Conservation (phyloP, 2,888 invertebrate species). For the Glaucopsyche alexis region DNA sequence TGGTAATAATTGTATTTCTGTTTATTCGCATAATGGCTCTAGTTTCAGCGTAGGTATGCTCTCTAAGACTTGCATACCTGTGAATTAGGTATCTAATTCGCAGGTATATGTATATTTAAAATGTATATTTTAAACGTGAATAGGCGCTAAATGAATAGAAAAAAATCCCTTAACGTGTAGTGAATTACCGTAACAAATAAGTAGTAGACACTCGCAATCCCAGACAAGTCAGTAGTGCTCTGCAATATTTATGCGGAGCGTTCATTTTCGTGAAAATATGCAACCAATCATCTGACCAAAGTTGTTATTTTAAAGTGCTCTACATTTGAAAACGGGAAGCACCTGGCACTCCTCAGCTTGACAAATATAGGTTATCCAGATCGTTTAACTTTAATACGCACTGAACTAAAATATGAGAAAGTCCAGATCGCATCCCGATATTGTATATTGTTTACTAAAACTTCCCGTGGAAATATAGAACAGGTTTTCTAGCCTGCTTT, state of each 20-base stretch:
- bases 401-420: neutral
- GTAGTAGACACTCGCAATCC: neutral
- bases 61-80: too few species aligned
- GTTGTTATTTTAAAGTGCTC: conserved; percentile 14
- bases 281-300: neutral
- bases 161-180: too few species aligned
- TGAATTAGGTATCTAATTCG: too few species aligned
- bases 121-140: too few species aligned
- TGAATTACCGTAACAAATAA: too few species aligned
- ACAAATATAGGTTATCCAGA: conserved; percentile 26
- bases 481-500: neutral
- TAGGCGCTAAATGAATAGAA: too few species aligned
- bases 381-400: neutral
- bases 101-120: too few species aligned
- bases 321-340: conserved; percentile 21
- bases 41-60: too few species aligned
- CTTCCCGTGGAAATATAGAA: conserved; percentile 24
- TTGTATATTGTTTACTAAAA: conserved; percentile 10
- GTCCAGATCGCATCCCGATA: conserved; percentile 16
- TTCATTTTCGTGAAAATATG: conserved; percentile 1
- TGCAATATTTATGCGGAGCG: neutral
- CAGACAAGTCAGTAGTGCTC: neutral
- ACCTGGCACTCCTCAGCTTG: conserved; percentile 12
- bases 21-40: too few species aligned
- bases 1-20: too few species aligned